Percentiles rank a stretch among this genome's conserved stretches.
phyloP scores from a whole-genome alignment of 1,140 invertebrate species.

The Aporrectodea caliginosa region DNA sequence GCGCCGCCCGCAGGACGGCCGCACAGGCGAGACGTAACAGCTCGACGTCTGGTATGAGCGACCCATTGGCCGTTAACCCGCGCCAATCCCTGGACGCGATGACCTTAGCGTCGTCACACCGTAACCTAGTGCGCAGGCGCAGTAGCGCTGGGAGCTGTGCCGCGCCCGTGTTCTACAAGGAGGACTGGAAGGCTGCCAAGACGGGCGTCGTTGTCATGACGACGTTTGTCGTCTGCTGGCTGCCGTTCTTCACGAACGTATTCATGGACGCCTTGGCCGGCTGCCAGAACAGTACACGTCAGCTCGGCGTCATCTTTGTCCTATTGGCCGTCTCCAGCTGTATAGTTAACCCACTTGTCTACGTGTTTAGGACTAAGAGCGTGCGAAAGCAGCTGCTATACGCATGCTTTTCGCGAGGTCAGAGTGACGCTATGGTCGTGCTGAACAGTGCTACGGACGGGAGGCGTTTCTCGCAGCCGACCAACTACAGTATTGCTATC shows the following conservation, averaged over 20 bases:
- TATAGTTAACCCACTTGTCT: conserved; percentile 60
- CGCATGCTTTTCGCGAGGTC: too few species aligned
- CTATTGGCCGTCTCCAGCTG: conserved; percentile 50
- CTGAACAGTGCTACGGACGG: too few species aligned
- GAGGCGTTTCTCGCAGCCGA: too few species aligned
- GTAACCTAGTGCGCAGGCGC: conserved; percentile 35
- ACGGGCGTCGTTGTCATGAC: conserved; percentile 60
- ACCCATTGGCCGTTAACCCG: conserved; percentile 39
- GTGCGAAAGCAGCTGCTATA: conserved; percentile 46
- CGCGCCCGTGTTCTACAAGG: conserved; percentile 56
- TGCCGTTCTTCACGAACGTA: conserved; percentile 55
- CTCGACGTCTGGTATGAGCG: conserved; percentile 49
- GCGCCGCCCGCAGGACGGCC: conserved; percentile 67
- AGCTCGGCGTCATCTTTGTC: conserved; percentile 40
- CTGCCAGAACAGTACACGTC: neutral
- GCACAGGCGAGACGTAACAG: conserved; percentile 67
- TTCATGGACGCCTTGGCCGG: conserved; percentile 41
- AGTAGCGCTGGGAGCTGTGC: conserved; percentile 47
- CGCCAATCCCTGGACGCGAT: conserved; percentile 22
- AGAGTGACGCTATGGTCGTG: too few species aligned
- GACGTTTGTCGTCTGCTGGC: conserved; percentile 60
- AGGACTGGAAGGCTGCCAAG: conserved; percentile 61
- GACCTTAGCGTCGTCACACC: conserved; percentile 16
- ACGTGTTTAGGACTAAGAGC: conserved; percentile 60
- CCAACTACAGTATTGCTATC: too few species aligned